phyloP scores from a whole-genome alignment of 2,113 vertebrate species.

The Camelus bactrianus region DNA sequence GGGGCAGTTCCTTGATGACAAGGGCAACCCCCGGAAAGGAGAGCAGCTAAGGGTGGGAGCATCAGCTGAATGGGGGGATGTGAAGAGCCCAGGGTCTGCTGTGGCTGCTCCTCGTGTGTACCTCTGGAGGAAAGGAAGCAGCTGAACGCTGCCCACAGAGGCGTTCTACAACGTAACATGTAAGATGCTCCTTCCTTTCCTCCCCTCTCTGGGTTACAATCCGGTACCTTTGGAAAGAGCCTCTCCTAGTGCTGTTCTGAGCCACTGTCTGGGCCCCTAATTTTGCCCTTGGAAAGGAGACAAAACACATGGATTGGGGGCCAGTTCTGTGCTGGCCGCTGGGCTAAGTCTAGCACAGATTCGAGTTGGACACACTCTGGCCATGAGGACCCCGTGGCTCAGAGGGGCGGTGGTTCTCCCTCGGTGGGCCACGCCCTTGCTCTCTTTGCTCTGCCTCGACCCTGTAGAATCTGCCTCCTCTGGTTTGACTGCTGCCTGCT shows the following conservation, averaged over 20 bases:
- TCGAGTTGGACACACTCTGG: fast-evolving
- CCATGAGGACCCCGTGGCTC: fast-evolving
- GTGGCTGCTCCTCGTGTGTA: neutral
- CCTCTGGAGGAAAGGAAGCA: neutral
- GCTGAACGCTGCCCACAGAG: neutral
- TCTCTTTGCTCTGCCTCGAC: neutral
- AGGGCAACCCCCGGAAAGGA: neutral
- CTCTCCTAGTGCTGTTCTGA: neutral
- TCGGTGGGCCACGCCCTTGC: neutral
- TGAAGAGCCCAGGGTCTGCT: neutral
- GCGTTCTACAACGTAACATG: neutral
- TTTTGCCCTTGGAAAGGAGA: neutral
- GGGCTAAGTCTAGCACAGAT: neutral
- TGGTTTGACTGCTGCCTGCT: neutral
- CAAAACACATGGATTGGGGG: neutral
- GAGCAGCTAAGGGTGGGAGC: neutral
- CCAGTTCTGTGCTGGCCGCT: neutral
- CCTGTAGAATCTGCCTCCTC: neutral
- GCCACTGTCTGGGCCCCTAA: neutral
- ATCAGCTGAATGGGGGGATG: neutral
- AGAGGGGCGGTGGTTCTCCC: neutral
- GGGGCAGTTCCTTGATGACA: neutral
- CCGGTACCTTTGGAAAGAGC: neutral
- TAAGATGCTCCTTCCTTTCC: no score
- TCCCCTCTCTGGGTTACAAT: neutral